phyloP scores from a whole-genome alignment of 1,140 invertebrate species.

The Aphaenogaster floridana region DNA sequence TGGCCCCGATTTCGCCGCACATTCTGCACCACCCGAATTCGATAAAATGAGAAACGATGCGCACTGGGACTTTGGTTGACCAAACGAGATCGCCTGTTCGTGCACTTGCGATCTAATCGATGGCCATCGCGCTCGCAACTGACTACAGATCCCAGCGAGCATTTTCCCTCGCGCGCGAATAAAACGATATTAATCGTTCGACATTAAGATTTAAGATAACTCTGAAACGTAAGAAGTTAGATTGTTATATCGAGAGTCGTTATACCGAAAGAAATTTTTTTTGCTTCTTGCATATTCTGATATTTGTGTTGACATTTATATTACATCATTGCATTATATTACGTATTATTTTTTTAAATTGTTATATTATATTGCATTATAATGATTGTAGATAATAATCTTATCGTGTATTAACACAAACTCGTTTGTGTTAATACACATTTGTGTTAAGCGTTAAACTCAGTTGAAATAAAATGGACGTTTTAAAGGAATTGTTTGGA shows the following conservation, averaged over 20 bases:
- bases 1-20: conserved; percentile 46
- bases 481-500: background rate
- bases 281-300: background rate
- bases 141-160: background rate
- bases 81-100: conserved; percentile 20
- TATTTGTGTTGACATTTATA: background rate
- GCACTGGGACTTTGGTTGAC: conserved; percentile 10
- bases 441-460: background rate
- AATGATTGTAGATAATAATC: background rate
- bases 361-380: background rate
- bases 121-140: background rate
- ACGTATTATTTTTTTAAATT: background rate
- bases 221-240: background rate
- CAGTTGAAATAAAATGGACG: background rate
- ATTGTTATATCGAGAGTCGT: background rate
- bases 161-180: background rate
- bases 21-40: conserved; percentile 39
- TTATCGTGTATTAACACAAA: background rate
- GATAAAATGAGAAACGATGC: conserved; percentile 48
- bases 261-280: background rate
- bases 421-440: background rate
- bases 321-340: background rate
- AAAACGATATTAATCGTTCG: conserved; percentile 17
- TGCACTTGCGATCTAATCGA: conserved; percentile 21
- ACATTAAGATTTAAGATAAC: background rate